phyloP scores from a whole-genome alignment of 2,888 invertebrate genomes.

The Macrophya annulata region DNA sequence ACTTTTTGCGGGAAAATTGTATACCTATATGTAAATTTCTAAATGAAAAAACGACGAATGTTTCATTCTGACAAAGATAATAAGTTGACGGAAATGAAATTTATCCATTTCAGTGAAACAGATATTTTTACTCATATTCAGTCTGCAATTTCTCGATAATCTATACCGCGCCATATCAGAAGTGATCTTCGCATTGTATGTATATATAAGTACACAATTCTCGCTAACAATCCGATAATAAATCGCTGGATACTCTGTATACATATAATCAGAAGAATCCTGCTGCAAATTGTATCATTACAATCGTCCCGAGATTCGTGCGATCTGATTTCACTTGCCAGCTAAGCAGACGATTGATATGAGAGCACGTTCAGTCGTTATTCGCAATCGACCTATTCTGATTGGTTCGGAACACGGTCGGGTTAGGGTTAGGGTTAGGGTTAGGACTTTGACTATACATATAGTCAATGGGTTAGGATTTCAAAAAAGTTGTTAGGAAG shows the following conservation, averaged over 20 bases:
- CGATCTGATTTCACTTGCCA: not conserved
- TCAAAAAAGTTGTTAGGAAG: not conserved
- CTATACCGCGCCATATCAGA: not conserved
- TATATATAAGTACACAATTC: not conserved
- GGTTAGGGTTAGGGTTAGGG: not conserved
- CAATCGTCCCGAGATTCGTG: not conserved
- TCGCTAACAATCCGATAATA: not conserved
- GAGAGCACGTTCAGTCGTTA: not conserved
- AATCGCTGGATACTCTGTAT: not conserved
- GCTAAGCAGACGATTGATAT: not conserved
- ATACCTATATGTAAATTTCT: too few species aligned
- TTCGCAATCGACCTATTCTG: not conserved
- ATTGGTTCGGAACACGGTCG: not conserved
- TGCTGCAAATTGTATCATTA: slow-evolving; percentile 4
- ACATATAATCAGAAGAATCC: not conserved
- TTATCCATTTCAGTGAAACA: not conserved
- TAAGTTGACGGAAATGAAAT: not conserved
- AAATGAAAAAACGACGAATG: not conserved
- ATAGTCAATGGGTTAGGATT: not conserved
- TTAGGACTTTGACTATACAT: not conserved
- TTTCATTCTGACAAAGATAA: not conserved
- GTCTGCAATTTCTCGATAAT: not conserved
- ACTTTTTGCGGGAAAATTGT: too few species aligned
- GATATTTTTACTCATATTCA: not conserved
- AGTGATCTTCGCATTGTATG: not conserved